Evolutionary conservation across 2,797 vertebrate species (phyloP), one percentile per base, ranked within the genome.

Genomic region (Oreortyx pictus): DNA sequence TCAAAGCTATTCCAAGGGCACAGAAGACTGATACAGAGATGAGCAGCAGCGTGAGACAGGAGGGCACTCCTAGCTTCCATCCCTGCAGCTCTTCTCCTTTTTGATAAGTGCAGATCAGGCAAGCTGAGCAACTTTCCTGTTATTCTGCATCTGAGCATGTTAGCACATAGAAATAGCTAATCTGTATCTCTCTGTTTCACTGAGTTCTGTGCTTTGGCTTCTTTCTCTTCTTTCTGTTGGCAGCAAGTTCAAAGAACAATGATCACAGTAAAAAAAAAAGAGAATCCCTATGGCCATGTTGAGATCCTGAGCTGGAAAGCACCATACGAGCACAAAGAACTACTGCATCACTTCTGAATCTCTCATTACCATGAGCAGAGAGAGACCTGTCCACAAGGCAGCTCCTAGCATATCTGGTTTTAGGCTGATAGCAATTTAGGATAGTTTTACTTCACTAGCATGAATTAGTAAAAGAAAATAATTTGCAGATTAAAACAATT

Each of bases 381-480:
- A 18, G 43, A 18, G 5, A 27, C 7, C 61, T 62, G 54, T 31
- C 68, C 54, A 9, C 19, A 8, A 4, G 4, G 72, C 6, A 33
- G 8, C 67, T 81, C 81, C 90, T 39, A 82, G 60, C 27, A 7
- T 0, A n/a, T 11, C 60, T 82, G 50, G 24, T 17, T 37, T 33
- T 8, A n/a, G 86, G 50, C 65, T 59, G 87, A 37, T 6, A 22
- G 86, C 39, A 68, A 59, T 80, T 75, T 60, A 27, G 59, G 12
- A 37, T 2, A 23, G 47, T 74, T 88, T 94, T 88, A 82, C 92
- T 94, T 89, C 82, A 93, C 77, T 75, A 78, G 74, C 20, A 73
- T 91, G 88, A 91, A 93, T 95, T 85, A 94, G 78, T 81, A 78
- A 56, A 62, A 49, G 74, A 79, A 88, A 94, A 94, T 84, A 91